Percentiles rank a stretch among this genome's conserved stretches.
These are phyloP conservation scores for Mormoops blainvillei DNA, from an alignment of 2,113 vertebrate species.

Conservation along the genomic window DNA sequence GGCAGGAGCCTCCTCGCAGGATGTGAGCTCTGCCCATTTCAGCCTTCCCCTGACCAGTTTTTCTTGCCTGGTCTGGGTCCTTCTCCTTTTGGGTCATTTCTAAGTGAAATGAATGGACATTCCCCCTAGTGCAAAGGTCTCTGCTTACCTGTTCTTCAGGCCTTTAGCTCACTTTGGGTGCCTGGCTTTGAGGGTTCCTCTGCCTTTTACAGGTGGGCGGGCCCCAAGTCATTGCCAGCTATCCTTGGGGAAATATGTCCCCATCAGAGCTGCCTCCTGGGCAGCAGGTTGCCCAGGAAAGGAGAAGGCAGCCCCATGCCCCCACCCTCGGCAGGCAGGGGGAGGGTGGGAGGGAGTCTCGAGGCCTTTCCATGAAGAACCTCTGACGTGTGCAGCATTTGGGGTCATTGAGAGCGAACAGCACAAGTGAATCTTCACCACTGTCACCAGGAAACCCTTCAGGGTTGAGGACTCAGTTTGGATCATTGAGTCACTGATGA, in stretches of 20 bases:
- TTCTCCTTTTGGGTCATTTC: background rate
- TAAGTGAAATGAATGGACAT: background rate
- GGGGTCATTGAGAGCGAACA: background rate
- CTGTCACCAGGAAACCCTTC: background rate
- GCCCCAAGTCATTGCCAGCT: background rate
- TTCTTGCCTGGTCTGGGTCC: background rate
- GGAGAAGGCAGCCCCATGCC: background rate
- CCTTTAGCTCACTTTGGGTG: background rate
- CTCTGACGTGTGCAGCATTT: background rate
- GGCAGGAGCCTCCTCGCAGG: accelerated
- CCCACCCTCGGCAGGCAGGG: background rate
- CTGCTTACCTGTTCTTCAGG: background rate
- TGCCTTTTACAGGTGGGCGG: background rate
- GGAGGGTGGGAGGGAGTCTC: background rate
- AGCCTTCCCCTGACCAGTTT: background rate
- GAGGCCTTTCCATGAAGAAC: background rate
- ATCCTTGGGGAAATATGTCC: background rate
- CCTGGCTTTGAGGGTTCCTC: background rate
- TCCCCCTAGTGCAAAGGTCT: too few relatives aligned
- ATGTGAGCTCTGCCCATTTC: background rate
- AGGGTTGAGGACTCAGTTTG: background rate
- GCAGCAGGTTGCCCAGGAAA: background rate
- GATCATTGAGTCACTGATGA: background rate
- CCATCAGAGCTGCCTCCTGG: background rate
- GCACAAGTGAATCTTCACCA: background rate